Conservation (phyloP, 2,888 invertebrate species). For the Nebria salina region DNA sequence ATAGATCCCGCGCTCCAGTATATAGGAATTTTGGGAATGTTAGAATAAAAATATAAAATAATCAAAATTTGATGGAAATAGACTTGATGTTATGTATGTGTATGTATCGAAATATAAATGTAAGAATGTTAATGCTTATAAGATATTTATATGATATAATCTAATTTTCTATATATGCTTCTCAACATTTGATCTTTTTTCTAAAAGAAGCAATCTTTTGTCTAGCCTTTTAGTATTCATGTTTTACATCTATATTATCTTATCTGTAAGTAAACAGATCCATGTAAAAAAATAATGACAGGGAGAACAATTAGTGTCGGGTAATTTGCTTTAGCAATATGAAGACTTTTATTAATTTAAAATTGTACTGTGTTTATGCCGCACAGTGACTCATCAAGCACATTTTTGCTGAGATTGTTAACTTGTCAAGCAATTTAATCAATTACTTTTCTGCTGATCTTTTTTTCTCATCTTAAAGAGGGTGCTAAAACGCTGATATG, state of each 20-base stretch:
- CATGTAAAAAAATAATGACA: neutral
- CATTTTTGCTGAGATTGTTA: constrained; percentile 1
- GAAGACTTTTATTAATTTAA: neutral
- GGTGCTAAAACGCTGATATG: neutral
- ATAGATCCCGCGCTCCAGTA: no score
- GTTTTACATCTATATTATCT: neutral
- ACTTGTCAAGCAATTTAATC: neutral
- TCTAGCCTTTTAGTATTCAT: neutral
- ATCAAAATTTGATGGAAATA: neutral
- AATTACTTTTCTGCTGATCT: neutral
- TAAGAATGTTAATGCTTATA: no score
- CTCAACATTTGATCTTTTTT: no score
- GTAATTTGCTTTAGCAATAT: neutral
- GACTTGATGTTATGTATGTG: neutral
- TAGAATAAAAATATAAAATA: no score
- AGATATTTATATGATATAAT: no score
- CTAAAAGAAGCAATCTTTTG: no score
- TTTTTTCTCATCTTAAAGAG: neutral
- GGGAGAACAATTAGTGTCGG: neutral
- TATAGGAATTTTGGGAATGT: no score
- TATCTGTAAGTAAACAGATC: neutral
- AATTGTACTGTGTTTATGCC: neutral
- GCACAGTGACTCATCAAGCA: neutral
- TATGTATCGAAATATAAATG: neutral
- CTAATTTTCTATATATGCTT: no score